Conservation (phyloP, 2,113 vertebrate species). For the Paedocypris sp. region DNA sequence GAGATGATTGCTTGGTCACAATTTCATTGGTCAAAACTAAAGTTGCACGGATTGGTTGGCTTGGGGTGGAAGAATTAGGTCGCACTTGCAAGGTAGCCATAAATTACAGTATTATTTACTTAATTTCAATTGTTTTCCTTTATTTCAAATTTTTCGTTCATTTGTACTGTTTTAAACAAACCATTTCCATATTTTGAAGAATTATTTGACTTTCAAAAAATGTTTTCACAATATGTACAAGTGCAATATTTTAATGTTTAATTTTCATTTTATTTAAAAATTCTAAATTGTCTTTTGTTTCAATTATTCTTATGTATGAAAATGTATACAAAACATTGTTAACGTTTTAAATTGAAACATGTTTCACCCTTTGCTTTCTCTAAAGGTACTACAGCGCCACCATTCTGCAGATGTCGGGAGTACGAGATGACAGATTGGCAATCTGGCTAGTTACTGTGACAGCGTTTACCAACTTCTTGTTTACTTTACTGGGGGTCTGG, state of each 20-base stretch:
- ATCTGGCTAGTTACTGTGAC: conserved; percentile 90
- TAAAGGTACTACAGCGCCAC: conserved; percentile 96
- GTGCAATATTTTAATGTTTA: no score
- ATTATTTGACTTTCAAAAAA: no score
- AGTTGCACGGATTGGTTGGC: conserved; percentile 7
- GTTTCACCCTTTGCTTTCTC: neutral
- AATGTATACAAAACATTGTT: neutral
- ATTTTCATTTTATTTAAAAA: no score
- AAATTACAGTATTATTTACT: no score
- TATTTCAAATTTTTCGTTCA: no score
- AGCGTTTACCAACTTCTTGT: conserved; percentile 91
- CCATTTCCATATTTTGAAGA: no score
- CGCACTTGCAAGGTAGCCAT: no score
- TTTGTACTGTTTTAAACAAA: no score
- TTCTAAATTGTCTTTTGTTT: no score
- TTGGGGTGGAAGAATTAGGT: neutral
- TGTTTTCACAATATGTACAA: no score
- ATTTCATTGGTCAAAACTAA: neutral
- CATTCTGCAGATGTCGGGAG: conserved; percentile 97
- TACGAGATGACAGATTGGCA: conserved; percentile 80
- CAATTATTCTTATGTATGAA: no score
- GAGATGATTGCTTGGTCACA: neutral
- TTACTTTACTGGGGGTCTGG: conserved; percentile 91
- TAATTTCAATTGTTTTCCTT: no score
- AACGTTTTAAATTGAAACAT: neutral